phyloP scores from a whole-genome alignment of 2,797 vertebrate genomes.

The Otolemur crassicaudatus region DNA sequence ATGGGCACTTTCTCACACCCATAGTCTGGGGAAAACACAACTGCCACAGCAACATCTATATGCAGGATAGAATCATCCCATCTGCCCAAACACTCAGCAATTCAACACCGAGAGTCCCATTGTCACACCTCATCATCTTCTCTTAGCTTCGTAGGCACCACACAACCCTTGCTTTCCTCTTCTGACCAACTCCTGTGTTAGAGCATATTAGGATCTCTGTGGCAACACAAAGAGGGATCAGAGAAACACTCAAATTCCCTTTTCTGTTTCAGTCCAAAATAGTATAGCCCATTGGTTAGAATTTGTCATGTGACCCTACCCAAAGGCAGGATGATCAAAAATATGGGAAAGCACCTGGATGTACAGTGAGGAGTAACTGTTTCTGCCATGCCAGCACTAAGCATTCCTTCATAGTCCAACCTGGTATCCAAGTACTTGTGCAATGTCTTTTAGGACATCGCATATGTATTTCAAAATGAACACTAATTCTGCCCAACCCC shows the following conservation, averaged over 20 bases:
- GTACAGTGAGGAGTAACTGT: not conserved
- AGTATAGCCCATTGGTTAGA: not conserved
- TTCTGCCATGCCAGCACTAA: not conserved
- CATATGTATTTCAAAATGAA: not conserved
- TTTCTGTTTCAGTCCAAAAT: not conserved
- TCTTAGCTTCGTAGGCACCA: not conserved
- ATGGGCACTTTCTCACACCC: not conserved
- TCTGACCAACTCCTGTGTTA: not conserved
- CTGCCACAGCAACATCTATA: not conserved
- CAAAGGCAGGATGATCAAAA: not conserved
- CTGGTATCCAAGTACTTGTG: not conserved
- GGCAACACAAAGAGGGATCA: not conserved
- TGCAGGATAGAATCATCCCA: not conserved
- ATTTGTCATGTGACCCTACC: not conserved
- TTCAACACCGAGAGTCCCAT: not conserved
- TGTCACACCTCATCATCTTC: not conserved
- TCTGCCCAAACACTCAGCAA: not conserved
- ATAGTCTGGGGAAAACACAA: not conserved
- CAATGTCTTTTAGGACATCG: not conserved
- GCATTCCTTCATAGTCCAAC: not conserved
- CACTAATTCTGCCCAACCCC: not conserved
- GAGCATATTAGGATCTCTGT: not conserved
- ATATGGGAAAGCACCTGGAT: not conserved
- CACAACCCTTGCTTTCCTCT: not conserved
- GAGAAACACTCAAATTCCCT: not conserved